Evolutionary conservation across 2,113 vertebrate species (phyloP).

Genomic region (Calonectris borealis): DNA sequence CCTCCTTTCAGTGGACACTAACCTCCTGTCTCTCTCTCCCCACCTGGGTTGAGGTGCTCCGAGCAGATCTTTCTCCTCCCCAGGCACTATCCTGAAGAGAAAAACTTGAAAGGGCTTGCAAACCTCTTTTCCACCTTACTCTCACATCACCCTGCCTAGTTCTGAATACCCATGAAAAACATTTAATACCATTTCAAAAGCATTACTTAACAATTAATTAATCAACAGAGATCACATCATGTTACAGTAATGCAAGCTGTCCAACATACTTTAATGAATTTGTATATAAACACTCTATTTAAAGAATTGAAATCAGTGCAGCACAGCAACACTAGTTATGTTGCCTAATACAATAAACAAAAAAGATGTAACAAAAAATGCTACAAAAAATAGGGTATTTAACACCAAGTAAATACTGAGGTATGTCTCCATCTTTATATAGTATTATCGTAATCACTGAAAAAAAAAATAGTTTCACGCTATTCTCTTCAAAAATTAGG

Average conservation of each 20-base stretch:
- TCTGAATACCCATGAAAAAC: not conserved
- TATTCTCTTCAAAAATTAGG: not conserved
- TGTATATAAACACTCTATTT: not conserved
- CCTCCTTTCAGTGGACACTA: not conserved
- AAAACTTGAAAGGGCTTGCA: not conserved
- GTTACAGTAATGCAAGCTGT: not conserved
- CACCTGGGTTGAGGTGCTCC: not conserved
- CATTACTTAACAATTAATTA: not conserved
- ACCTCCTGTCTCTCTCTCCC: not conserved
- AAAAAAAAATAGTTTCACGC: not conserved
- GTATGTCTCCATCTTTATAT: not conserved
- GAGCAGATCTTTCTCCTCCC: not conserved
- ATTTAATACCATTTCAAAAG: not conserved
- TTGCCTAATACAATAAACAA: not conserved
- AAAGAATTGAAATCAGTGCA: not conserved
- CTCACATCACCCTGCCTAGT: not conserved
- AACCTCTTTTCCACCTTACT: not conserved
- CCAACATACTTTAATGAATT: not conserved
- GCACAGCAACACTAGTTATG: not conserved
- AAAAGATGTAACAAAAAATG: not conserved
- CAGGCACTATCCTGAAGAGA: not conserved
- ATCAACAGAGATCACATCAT: not conserved
- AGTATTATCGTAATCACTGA: not conserved
- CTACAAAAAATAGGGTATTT: not conserved
- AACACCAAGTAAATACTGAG: not conserved